Percentiles rank a stretch among this genome's conserved stretches.
phyloP scores from a whole-genome alignment of 2,113 vertebrate species.

The Coptodon rendalli region DNA sequence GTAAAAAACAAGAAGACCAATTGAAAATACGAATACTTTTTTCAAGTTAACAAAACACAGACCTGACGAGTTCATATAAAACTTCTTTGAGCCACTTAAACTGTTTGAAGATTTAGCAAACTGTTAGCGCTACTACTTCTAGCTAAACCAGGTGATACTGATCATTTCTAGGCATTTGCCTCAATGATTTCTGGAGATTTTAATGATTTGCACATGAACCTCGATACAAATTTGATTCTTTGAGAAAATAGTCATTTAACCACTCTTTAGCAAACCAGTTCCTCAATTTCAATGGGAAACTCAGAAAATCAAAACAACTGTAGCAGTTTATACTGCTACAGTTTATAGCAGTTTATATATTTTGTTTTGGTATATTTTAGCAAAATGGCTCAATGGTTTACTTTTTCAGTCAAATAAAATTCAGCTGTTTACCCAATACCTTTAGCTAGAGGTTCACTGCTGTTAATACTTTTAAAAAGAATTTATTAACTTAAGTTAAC shows the following conservation, averaged over 20 bases:
- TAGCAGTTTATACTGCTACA: too few relatives aligned
- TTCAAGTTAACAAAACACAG: not conserved
- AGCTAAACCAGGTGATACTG: not conserved
- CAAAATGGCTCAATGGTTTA: not conserved
- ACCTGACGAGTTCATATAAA: not conserved
- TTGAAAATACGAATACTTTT: not conserved
- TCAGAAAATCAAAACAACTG: fast-evolving
- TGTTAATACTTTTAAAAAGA: not conserved
- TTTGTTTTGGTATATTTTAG: not conserved
- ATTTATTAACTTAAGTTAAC: not conserved
- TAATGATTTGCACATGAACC: not conserved
- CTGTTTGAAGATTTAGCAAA: not conserved
- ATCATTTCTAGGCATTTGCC: not conserved
- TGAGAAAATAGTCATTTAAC: not conserved
- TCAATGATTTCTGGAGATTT: not conserved
- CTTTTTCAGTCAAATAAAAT: not conserved
- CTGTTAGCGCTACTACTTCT: not conserved
- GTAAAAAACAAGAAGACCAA: not conserved
- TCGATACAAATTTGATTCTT: not conserved
- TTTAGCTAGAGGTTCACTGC: not conserved
- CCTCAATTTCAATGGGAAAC: not conserved
- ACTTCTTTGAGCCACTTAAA: not conserved
- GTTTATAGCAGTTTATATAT: not conserved
- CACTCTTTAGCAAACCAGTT: not conserved
- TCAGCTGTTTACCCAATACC: fast-evolving